Base-by-base conservation (phyloP, 2,888 invertebrate species). In the Ypsolopha sequella region DNA sequence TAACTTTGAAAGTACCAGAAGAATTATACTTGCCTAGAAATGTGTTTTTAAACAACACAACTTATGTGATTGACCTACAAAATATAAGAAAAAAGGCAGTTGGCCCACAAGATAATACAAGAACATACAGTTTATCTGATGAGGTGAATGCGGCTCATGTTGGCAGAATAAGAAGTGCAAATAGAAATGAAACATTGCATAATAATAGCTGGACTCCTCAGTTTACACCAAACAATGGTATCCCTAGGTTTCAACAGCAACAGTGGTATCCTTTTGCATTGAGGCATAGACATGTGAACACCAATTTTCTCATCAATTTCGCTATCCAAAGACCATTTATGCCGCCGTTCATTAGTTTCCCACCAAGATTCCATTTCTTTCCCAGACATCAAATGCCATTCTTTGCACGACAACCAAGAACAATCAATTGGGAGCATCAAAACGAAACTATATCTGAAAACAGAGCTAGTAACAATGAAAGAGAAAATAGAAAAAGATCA, bases 51-150 rank as follows among this genome's bases (percentile, higher is more conserved):
- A 73, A 69, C 52, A 73, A 73, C 50, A 54, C 65, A 7, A 56
- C 53, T n/a, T 82, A 80, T 59, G 59, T 60, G 2, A 51, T 85
- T 1, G 73, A 81, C 60, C 36, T 81, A 33, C 57, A 66, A 10
- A 64, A 59, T 50, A 55, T 81, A 9, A 61, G 56, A 52, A 60
- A 56, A 8, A 73, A 62, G 55, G 54, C 57, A n/a, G 39, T 43
- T 6, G 59, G 51, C 38, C 51, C 54, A 6, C 62, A 67, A 6
- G 55, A 57, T n/a, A 60, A 65, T n/a, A 55, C 62, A 10, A 56
- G 57, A 43, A 52, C 64, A 10, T 73, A 70, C 41, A 70, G 66
- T 52, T 54, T 59, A 34, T 60, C 65, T 41, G 76, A 75, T 52
- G 77, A 75, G 60, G 72, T 64, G 0, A 75, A 69, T 55, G 71